Evolutionary conservation across 2,888 invertebrate genomes (phyloP).

Genomic region (Lepetodrilus schrolli): DNA sequence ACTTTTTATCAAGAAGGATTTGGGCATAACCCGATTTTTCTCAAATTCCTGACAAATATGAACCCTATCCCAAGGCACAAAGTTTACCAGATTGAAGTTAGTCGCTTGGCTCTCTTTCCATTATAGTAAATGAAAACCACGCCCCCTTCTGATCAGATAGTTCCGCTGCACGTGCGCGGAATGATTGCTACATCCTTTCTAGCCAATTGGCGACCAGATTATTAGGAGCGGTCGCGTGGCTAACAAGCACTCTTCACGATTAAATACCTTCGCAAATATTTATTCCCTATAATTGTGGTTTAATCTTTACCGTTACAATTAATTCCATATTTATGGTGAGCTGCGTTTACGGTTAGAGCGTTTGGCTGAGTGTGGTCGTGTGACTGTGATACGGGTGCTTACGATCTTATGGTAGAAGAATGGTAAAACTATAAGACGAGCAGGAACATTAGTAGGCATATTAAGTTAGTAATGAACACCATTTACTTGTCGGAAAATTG

Average conservation of each 20-base stretch:
- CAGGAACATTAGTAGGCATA: no score
- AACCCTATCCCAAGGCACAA: not conserved
- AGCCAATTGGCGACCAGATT: not conserved
- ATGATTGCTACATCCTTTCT: not conserved
- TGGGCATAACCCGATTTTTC: not conserved
- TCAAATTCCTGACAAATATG: not conserved
- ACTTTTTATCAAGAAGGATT: slow-evolving; percentile 23
- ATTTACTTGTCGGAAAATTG: no score
- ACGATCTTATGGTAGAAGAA: no score
- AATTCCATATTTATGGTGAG: slow-evolving; percentile 8
- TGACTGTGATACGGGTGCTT: no score
- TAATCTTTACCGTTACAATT: slow-evolving; percentile 24
- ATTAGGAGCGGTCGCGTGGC: slow-evolving; percentile 2
- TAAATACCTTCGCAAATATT: slow-evolving; percentile 12
- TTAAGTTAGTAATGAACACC: no score
- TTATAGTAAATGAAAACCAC: slow-evolving; percentile 9
- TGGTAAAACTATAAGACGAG: no score
- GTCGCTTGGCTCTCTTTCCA: slow-evolving; percentile 12
- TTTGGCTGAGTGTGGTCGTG: no score
- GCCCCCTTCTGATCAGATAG: slow-evolving; percentile 15
- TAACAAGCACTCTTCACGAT: not conserved
- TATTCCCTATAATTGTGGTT: not conserved
- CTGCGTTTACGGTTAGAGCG: not conserved
- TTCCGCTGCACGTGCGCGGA: slow-evolving; percentile 15
- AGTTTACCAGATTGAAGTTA: slow-evolving; percentile 1